Percentiles rank a stretch among this genome's conserved stretches.
phyloP scores from a whole-genome alignment of 1,140 invertebrate genomes.

The Meloidogyne hapla region DNA sequence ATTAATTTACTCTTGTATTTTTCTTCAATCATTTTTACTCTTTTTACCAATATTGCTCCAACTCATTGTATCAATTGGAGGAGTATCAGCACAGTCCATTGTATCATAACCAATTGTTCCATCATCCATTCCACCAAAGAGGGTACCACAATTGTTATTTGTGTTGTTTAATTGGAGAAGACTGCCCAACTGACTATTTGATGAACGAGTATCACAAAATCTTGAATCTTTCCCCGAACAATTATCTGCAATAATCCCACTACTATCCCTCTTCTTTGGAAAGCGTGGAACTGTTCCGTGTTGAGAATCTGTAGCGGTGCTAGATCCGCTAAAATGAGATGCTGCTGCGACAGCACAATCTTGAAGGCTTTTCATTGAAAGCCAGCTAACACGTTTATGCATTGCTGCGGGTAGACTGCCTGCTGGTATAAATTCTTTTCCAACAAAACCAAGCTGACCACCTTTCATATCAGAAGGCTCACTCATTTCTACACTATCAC shows the following conservation, averaged over 20 bases:
- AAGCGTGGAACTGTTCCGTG: background rate
- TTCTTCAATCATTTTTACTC: background rate
- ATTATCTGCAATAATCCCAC: background rate
- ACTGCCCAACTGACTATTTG: constrained; percentile 55
- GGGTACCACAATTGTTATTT: constrained; percentile 6
- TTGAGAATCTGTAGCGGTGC: background rate
- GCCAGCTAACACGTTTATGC: constrained; percentile 58
- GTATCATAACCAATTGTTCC: constrained; percentile 38
- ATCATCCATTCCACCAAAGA: constrained; percentile 12
- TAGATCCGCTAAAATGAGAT: constrained; percentile 1
- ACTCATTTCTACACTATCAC: background rate
- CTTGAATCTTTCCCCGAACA: background rate
- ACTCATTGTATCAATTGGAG: constrained; percentile 61
- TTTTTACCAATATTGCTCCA: constrained; percentile 54
- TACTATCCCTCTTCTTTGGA: constrained; percentile 11
- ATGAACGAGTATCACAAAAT: constrained; percentile 33
- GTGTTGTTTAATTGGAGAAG: constrained; percentile 48
- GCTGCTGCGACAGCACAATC: constrained; percentile 46
- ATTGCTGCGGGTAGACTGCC: constrained; percentile 18
- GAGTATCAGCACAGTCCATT: constrained; percentile 57
- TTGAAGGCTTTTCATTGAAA: constrained; percentile 61
- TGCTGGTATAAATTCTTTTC: background rate
- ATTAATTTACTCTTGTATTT: too few relatives aligned
- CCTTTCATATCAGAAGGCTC: background rate
- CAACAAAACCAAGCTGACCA: background rate